Percentiles rank a stretch among this genome's conserved stretches.
Evolutionary conservation across 92 coral and sea anemone species (phyloP).

Genomic region (Ricordea florida): DNA sequence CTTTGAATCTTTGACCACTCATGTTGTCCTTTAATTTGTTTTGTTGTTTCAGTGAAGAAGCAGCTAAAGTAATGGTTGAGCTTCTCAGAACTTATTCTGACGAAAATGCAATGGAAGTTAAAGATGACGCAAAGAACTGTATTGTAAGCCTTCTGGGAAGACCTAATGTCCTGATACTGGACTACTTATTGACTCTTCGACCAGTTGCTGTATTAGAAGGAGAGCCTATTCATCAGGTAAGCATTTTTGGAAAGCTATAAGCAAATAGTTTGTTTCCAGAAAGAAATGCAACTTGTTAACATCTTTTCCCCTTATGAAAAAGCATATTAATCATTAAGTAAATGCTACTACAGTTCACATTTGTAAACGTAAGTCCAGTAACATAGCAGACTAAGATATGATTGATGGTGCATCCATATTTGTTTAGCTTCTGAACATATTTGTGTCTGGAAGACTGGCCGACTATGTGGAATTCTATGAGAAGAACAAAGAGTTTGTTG

Average conservation of each 20-base stretch:
- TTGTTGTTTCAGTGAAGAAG: constrained; percentile 78
- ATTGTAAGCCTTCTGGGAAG: constrained; percentile 82
- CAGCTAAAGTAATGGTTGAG: constrained; percentile 91
- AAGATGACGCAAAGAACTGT: constrained; percentile 93
- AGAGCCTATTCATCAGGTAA: constrained; percentile 85
- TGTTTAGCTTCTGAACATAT: constrained; percentile 83
- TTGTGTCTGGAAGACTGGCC: constrained; percentile 82
- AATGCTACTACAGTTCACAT: too few species aligned
- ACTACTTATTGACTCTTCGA: constrained; percentile 77
- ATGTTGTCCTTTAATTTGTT: neutral
- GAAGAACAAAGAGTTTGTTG: constrained; percentile 81
- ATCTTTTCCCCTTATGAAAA: too few species aligned
- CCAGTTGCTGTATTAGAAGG: constrained; percentile 91
- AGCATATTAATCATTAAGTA: too few species aligned
- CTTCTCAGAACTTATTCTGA: constrained; percentile 92
- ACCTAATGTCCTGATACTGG: constrained; percentile 88
- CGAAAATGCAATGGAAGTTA: constrained; percentile 83
- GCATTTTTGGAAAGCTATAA: too few species aligned
- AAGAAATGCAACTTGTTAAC: too few species aligned
- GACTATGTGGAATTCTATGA: constrained; percentile 86
- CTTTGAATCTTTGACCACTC: neutral
- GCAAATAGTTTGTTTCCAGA: too few species aligned
- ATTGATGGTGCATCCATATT: too few species aligned
- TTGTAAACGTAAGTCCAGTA: too few species aligned
- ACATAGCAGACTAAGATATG: too few species aligned